Conservation (phyloP, 2,797 vertebrate genomes). For the Lithobates pipiens region DNA sequence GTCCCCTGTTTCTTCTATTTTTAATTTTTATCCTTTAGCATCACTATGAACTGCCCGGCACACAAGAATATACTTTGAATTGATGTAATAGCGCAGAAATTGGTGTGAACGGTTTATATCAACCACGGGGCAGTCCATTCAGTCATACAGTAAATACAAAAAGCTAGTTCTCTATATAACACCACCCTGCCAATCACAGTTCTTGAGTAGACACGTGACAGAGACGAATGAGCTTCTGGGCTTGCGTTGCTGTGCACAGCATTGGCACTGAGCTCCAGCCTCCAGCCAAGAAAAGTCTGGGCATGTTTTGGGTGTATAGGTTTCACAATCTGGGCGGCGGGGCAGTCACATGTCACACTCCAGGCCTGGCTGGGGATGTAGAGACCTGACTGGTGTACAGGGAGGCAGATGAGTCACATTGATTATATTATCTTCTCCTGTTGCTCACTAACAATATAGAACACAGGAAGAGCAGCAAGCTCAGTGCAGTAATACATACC, state of each 20-base stretch:
- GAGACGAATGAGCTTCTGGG: neutral
- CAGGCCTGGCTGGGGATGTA: too few species aligned
- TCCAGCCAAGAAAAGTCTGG: slow-evolving; percentile 82
- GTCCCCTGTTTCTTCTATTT: too few species aligned
- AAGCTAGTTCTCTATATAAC: neutral
- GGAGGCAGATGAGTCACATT: too few species aligned
- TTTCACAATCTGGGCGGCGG: slow-evolving; percentile 78
- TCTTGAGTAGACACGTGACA: neutral
- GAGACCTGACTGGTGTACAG: too few species aligned
- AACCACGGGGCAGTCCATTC: neutral
- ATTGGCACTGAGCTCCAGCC: slow-evolving; percentile 76
- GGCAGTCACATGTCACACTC: slow-evolving; percentile 63
- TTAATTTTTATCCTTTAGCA: too few species aligned
- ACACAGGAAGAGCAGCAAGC: too few species aligned
- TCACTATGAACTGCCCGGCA: neutral
- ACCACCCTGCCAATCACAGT: neutral
- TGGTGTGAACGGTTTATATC: neutral
- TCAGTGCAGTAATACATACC: too few species aligned
- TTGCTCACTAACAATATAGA: too few species aligned
- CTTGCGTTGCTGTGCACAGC: slow-evolving; percentile 52
- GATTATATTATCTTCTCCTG: too few species aligned
- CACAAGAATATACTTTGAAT: neutral
- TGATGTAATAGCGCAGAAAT: neutral
- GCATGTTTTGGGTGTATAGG: slow-evolving; percentile 85
- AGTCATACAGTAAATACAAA: neutral